Conservation (phyloP, 1,140 invertebrate species). For the Panagrolaimus sp. region DNA sequence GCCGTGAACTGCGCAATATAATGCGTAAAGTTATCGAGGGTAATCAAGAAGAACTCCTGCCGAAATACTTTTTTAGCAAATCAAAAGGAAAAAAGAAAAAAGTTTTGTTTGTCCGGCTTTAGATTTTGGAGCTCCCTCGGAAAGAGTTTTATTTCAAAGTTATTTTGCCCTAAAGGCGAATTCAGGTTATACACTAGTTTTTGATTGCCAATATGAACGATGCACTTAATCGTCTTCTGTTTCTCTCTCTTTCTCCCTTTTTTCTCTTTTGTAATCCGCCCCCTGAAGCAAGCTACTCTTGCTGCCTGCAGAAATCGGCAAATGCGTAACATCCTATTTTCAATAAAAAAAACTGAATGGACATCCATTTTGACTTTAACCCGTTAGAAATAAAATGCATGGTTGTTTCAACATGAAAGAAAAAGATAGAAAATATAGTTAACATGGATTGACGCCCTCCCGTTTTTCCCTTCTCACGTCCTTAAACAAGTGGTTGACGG, state of each 20-base stretch:
- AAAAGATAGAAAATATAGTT: too few species aligned
- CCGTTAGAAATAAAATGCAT: conserved; percentile 11
- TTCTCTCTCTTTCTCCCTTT: neutral
- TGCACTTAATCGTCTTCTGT: neutral
- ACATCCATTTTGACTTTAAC: too few species aligned
- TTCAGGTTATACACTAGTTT: conserved; percentile 2
- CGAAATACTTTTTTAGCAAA: conserved; percentile 1
- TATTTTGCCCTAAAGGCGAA: neutral
- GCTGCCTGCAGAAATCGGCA: neutral
- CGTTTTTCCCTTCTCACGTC: neutral
- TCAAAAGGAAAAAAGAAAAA: too few species aligned
- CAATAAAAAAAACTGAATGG: too few species aligned
- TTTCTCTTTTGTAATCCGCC: neutral
- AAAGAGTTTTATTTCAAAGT: neutral
- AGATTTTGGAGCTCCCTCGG: neutral
- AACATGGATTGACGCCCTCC: neutral
- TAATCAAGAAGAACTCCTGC: neutral
- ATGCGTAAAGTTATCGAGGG: conserved; percentile 4
- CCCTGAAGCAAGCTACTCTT: neutral
- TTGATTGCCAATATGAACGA: too few species aligned
- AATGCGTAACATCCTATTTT: too few species aligned
- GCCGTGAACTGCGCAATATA: too few species aligned
- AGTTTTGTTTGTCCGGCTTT: conserved; percentile 8
- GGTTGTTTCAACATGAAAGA: neutral
- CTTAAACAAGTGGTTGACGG: neutral